Evolutionary conservation across 2,113 vertebrate species (phyloP).

Genomic region (Apeltes quadracus): DNA sequence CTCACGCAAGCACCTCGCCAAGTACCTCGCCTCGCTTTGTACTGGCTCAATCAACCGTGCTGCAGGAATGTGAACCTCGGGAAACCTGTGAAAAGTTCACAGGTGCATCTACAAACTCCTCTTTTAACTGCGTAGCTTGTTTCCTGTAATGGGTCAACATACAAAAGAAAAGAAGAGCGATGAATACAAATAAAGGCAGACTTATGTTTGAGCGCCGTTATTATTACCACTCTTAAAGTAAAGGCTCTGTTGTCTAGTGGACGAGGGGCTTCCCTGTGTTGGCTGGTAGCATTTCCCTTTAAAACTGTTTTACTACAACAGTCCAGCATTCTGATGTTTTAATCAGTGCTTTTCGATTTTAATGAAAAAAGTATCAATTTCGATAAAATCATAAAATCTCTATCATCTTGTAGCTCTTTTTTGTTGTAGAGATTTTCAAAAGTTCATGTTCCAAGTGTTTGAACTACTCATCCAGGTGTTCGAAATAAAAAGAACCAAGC

Average conservation of each 20-base stretch:
- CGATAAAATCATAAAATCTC: background rate
- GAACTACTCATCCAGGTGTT: background rate
- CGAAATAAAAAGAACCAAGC: background rate
- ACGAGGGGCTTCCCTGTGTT: too few relatives aligned
- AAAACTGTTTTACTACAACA: too few relatives aligned
- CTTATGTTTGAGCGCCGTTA: background rate
- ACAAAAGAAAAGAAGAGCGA: too few relatives aligned
- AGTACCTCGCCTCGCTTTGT: background rate
- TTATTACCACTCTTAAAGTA: background rate
- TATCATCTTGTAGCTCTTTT: too few relatives aligned
- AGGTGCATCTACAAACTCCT: background rate
- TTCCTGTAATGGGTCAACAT: background rate
- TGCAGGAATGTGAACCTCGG: background rate
- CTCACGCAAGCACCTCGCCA: accelerated
- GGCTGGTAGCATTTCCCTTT: too few relatives aligned
- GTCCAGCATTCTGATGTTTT: background rate
- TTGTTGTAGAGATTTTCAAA: background rate
- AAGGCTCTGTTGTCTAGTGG: background rate
- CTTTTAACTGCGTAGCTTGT: background rate
- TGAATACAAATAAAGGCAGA: background rate
- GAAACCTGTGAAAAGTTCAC: background rate
- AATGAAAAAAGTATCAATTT: too few relatives aligned
- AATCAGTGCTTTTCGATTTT: too few relatives aligned
- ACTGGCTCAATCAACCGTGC: background rate
- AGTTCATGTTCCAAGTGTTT: background rate